Conservation (phyloP, 2,797 vertebrate species). For the Sebastolobus alascanus region DNA sequence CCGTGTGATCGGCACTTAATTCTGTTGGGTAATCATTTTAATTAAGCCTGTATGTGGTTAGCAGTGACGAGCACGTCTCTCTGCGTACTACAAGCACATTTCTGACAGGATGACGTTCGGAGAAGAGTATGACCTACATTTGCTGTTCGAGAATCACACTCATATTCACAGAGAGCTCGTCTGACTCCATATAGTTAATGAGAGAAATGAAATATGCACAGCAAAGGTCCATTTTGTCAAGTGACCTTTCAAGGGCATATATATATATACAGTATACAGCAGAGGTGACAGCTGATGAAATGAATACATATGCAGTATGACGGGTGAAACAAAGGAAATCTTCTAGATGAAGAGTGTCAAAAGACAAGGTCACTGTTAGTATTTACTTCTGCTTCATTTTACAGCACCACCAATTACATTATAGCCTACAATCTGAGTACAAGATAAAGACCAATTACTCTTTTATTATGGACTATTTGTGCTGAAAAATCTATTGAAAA, state of each 20-base stretch:
- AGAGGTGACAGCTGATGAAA: neutral
- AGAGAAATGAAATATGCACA: slow-evolving; percentile 31
- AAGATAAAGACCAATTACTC: slow-evolving; percentile 7
- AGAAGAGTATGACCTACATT: slow-evolving; percentile 70
- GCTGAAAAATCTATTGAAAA: slow-evolving; percentile 6
- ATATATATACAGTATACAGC: neutral
- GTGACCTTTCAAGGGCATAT: slow-evolving; percentile 58
- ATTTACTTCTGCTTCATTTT: slow-evolving; percentile 9
- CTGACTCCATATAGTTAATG: slow-evolving; percentile 33
- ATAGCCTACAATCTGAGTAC: neutral
- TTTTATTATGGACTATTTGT: neutral
- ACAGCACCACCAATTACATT: neutral
- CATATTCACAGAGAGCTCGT: neutral
- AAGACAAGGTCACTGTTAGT: slow-evolving; percentile 2
- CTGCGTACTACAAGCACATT: slow-evolving; percentile 51
- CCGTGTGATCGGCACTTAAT: slow-evolving; percentile 64
- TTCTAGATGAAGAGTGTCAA: neutral
- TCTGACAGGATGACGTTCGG: slow-evolving; percentile 63
- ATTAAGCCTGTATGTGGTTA: slow-evolving; percentile 69
- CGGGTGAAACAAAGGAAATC: slow-evolving; percentile 17
- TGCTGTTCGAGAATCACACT: slow-evolving; percentile 35
- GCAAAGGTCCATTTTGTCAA: slow-evolving; percentile 41
- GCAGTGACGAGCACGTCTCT: slow-evolving; percentile 50
- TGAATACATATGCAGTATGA: neutral
- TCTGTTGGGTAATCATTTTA: slow-evolving; percentile 79